Evolutionary conservation across 1,140 invertebrate genomes (phyloP), one percentile per base, ranked within the genome.

Genomic region (Sinonovacula constricta): DNA sequence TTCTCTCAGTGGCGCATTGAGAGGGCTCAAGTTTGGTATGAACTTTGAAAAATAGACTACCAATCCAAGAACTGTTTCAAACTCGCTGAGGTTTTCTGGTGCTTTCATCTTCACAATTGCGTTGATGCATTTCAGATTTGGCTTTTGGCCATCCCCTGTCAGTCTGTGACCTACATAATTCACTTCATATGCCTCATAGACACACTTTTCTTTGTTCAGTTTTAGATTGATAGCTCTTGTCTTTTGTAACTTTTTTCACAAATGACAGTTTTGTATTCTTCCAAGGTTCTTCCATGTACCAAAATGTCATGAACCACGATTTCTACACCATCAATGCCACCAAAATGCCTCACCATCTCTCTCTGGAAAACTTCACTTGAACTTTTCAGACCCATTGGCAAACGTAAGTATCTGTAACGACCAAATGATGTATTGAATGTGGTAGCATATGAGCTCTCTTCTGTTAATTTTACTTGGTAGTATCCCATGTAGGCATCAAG

Each of bases 41-140:
- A 89, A 90, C 79, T 85, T 90, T 5, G 71, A 26, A 22, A 91
- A 66, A 81, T 92, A 91, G 15, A 80, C 91, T 31, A n/a, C n/a
- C n/a, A n/a, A n/a, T 77, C 79, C 15, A 15, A 56, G 10, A 56
- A 33, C 62, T 80, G 60, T 4, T 57, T 31, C n/a, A n/a, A n/a
- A 5, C n/a, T n/a, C n/a, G n/a, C n/a, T n/a, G n/a, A n/a, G n/a
- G n/a, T n/a, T n/a, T n/a, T n/a, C n/a, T n/a, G 82, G 78, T 45
- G 63, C 45, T 53, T 60, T 31, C 80, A 82, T 83, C 14, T 78
- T 49, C 14, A 53, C 36, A 7, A 92, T 88, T 22, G 85, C 86
- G n/a, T 83, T 69, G 0, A 91, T 72, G 75, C 89, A 90, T 18
- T 84, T 80, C 3, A 82, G 80, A 71, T 89, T 88, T 45, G 85